Evolutionary conservation across 2,113 vertebrate genomes (phyloP).

Genomic region (Zonotrichia leucophrys): DNA sequence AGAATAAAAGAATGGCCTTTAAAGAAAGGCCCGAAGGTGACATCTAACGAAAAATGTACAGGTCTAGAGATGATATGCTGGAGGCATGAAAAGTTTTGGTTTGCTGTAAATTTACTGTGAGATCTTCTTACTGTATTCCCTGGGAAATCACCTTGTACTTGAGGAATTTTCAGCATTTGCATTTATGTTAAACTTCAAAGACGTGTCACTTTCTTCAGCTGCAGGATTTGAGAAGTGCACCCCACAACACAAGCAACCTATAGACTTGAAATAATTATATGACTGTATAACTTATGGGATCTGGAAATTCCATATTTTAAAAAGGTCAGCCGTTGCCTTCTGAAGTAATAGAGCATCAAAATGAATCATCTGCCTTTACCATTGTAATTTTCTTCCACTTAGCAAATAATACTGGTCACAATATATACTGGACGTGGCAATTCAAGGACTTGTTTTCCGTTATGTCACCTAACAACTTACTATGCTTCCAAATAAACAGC

Average conservation of each 20-base stretch:
- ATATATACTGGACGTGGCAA: not conserved
- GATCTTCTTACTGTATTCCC: not conserved
- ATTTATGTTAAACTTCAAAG: not conserved
- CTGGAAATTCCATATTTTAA: not conserved
- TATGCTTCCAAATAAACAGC: conserved; percentile 54
- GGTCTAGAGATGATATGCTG: not conserved
- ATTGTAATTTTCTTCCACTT: not conserved
- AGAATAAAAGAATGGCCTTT: not conserved
- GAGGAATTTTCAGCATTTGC: not conserved
- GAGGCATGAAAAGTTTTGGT: not conserved
- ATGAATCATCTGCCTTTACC: rapidly evolving
- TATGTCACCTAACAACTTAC: conserved; percentile 67
- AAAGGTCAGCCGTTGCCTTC: not conserved
- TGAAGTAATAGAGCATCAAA: not conserved
- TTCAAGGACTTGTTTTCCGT: conserved; percentile 40
- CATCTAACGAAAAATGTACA: not conserved
- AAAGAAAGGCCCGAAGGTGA: not conserved
- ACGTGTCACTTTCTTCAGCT: not conserved
- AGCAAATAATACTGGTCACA: not conserved
- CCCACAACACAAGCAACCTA: not conserved
- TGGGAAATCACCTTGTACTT: not conserved
- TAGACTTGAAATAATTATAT: not conserved
- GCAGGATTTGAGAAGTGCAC: not conserved
- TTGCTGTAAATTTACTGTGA: not conserved
- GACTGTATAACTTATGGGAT: not conserved